Evolutionary conservation across 2,888 invertebrate genomes (phyloP).

Genomic region (Caenorhabditis sinica): DNA sequence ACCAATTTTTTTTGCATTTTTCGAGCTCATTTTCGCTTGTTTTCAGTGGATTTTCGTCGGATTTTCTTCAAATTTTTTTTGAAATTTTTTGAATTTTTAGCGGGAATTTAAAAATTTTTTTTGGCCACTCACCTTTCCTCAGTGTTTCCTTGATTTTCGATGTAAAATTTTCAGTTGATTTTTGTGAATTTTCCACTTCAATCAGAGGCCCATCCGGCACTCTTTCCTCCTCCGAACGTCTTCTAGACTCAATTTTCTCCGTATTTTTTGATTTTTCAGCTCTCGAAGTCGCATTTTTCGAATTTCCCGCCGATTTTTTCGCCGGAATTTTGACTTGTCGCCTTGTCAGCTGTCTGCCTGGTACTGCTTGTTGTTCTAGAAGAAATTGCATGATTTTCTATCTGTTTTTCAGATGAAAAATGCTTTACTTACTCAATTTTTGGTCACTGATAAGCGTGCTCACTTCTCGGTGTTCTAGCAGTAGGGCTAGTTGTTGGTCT

Average conservation of each 20-base stretch:
- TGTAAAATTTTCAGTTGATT: constrained; percentile 1
- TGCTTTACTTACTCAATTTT: constrained; percentile 40
- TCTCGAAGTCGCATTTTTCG: not conserved
- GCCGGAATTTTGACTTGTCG: constrained; percentile 19
- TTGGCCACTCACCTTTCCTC: constrained; percentile 16
- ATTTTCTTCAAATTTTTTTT: not conserved
- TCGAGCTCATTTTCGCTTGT: not conserved
- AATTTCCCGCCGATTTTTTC: constrained; percentile 3
- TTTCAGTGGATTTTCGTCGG: not conserved
- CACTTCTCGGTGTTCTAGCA: constrained; percentile 62
- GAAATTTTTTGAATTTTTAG: not conserved
- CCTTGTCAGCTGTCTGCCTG: not conserved
- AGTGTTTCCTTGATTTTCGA: constrained; percentile 44
- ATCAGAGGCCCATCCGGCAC: constrained; percentile 50
- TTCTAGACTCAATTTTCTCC: constrained; percentile 9
- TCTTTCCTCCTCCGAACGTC: constrained; percentile 29
- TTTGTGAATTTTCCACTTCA: too few species aligned
- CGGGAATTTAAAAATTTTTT: not conserved
- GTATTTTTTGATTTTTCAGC: not conserved
- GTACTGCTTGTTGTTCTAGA: constrained; percentile 17
- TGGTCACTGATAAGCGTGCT: constrained; percentile 48
- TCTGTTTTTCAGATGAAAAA: not conserved
- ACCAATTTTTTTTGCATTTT: not conserved
- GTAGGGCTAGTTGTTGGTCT: constrained; percentile 61
- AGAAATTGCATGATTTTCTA: not conserved